Conservation (phyloP, 2,797 vertebrate genomes). For the Sebastes cheni region DNA sequence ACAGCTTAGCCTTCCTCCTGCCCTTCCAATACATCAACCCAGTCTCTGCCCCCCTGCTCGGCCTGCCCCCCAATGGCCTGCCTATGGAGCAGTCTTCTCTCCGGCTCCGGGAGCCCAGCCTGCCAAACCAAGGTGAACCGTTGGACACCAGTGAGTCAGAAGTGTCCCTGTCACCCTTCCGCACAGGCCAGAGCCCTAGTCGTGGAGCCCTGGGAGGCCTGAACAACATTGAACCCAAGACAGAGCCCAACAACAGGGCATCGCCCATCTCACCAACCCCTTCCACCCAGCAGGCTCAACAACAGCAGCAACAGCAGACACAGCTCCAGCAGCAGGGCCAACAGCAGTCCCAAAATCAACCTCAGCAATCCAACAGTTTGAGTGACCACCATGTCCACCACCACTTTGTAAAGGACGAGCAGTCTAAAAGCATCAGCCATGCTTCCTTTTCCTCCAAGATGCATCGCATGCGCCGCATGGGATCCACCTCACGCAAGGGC, state of each 20-base stretch:
- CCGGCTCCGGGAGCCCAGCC: slow-evolving; percentile 90
- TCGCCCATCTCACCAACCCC: slow-evolving; percentile 92
- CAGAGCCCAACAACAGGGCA: slow-evolving; percentile 89
- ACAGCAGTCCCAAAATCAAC: slow-evolving; percentile 74
- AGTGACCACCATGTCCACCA: slow-evolving; percentile 81
- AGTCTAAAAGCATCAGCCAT: slow-evolving; percentile 86
- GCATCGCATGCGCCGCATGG: slow-evolving; percentile 98
- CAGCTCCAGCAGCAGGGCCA: slow-evolving; percentile 78
- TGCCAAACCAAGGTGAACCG: slow-evolving; percentile 92
- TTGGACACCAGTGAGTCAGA: slow-evolving; percentile 97
- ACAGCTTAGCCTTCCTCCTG: slow-evolving; percentile 96
- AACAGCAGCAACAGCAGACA: slow-evolving; percentile 75
- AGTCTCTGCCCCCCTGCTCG: slow-evolving; percentile 95
- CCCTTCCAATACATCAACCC: slow-evolving; percentile 99
- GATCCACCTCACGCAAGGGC: slow-evolving; percentile 94
- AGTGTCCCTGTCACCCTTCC: slow-evolving; percentile 94
- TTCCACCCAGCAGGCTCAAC: slow-evolving; percentile 80
- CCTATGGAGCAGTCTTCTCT: slow-evolving; percentile 93
- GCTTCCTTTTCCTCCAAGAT: slow-evolving; percentile 97
- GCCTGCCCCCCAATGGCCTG: slow-evolving; percentile 96
- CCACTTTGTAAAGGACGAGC: slow-evolving; percentile 85
- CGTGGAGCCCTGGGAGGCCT: slow-evolving; percentile 89
- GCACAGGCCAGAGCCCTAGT: slow-evolving; percentile 89
- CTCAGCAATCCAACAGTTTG: slow-evolving; percentile 72
- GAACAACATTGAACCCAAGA: slow-evolving; percentile 94